Evolutionary conservation across 2,797 vertebrate genomes (phyloP).

Genomic region (Enteromius mattozi): DNA sequence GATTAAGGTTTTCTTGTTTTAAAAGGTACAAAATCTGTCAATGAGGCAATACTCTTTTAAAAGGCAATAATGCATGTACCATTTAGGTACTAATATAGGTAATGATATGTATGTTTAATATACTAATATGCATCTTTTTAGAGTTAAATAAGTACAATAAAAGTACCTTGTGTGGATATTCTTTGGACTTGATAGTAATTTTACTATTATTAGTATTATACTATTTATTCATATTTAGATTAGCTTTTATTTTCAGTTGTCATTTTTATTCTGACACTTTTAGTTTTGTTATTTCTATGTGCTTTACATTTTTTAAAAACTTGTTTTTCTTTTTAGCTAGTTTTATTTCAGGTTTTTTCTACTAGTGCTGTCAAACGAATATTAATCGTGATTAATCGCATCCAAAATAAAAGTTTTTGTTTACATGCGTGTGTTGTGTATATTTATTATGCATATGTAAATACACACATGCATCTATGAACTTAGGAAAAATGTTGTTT

Average conservation of each 20-base stretch:
- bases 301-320: not conserved
- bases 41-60: not conserved
- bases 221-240: not conserved
- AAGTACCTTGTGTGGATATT: not conserved
- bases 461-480: too few relatives aligned
- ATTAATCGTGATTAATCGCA: too few relatives aligned
- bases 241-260: constrained; percentile 8
- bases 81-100: not conserved
- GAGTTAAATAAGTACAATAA: too few relatives aligned
- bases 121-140: not conserved
- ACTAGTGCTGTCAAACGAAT: not conserved
- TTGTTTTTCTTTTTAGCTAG: not conserved
- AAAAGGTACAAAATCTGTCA: not conserved
- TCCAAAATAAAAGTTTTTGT: too few relatives aligned
- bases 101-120: not conserved
- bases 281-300: not conserved
- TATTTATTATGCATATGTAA: too few relatives aligned
- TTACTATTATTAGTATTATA: not conserved
- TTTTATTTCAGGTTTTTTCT: not conserved
- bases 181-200: not conserved
- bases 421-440: too few relatives aligned
- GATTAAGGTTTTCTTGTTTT: not conserved
- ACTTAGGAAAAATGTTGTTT: too few relatives aligned
- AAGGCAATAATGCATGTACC: too few relatives aligned
- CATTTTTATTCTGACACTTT: not conserved